phyloP scores from a whole-genome alignment of 1,140 invertebrate genomes.

The Penaeus japonicus region DNA sequence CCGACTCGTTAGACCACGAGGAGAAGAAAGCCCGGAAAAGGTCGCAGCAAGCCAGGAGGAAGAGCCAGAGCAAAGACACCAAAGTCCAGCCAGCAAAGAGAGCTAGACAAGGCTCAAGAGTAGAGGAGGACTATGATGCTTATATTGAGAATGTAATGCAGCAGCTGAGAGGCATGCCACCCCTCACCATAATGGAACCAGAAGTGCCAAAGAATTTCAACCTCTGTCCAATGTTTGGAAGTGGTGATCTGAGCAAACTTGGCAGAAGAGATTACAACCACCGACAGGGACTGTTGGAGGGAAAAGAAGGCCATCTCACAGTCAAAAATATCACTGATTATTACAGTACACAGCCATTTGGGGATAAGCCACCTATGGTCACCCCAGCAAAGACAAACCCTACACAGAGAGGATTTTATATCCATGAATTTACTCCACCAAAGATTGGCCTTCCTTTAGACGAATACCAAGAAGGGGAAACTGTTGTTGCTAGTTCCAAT shows the following conservation, averaged over 20 bases:
- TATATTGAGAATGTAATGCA: slow-evolving; percentile 87
- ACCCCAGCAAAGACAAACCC: slow-evolving; percentile 67
- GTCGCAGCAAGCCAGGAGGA: slow-evolving; percentile 60
- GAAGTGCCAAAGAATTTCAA: slow-evolving; percentile 81
- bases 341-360: slow-evolving; percentile 84
- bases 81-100: slow-evolving; percentile 76
- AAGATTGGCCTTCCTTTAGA: slow-evolving; percentile 58
- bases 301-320: slow-evolving; percentile 77
- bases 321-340: slow-evolving; percentile 77
- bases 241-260: slow-evolving; percentile 77
- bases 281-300: slow-evolving; percentile 78
- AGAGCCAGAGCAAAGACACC: slow-evolving; percentile 69
- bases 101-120: slow-evolving; percentile 78
- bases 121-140: slow-evolving; percentile 90
- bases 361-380: slow-evolving; percentile 76
- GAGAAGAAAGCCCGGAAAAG: slow-evolving; percentile 57
- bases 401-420: slow-evolving; percentile 90
- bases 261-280: slow-evolving; percentile 71
- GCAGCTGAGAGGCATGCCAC: slow-evolving; percentile 82
- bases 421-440: slow-evolving; percentile 80
- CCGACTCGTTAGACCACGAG: slow-evolving; percentile 47
- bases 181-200: slow-evolving; percentile 88
- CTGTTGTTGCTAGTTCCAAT: background rate
- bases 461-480: slow-evolving; percentile 50
- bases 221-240: slow-evolving; percentile 81